A percentile compares a stretch with the other conserved stretches of the same genome.
Evolutionary conservation across 92 coral and sea anemone species (phyloP).

Genomic region (Parazoanthus darwini): DNA sequence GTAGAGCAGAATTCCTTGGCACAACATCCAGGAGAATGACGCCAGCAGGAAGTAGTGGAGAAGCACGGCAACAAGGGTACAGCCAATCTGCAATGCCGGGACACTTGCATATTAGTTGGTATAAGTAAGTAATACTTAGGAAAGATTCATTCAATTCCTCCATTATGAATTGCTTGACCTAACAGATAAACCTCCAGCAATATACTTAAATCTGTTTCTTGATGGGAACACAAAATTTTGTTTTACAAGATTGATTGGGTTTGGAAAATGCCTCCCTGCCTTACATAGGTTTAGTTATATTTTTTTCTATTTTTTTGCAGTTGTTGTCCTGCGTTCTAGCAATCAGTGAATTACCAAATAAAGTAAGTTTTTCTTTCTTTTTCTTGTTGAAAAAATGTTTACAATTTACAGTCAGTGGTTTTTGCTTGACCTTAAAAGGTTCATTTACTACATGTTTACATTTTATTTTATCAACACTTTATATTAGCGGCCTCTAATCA

Average conservation of each 20-base stretch:
- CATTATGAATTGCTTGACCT: neutral
- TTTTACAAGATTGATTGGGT: neutral
- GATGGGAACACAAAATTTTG: too few species aligned
- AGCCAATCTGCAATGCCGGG: slow-evolving; percentile 44
- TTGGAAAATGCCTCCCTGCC: neutral
- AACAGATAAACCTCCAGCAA: neutral
- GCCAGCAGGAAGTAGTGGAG: slow-evolving; percentile 69
- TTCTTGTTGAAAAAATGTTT: too few species aligned
- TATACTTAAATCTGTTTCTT: too few species aligned
- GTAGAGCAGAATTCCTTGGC: slow-evolving; percentile 65
- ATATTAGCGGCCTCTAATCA: too few species aligned
- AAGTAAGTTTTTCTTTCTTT: too few species aligned
- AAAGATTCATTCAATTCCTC: neutral
- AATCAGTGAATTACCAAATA: too few species aligned
- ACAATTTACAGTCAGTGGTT: too few species aligned
- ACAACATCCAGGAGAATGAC: slow-evolving; percentile 75
- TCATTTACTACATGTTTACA: too few species aligned
- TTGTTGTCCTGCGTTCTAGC: neutral
- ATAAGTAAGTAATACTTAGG: neutral
- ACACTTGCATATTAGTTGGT: neutral
- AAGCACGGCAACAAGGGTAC: slow-evolving; percentile 60
- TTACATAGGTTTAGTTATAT: too few species aligned
- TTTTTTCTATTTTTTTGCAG: neutral
- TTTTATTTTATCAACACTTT: too few species aligned
- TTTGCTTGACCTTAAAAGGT: too few species aligned